Evolutionary conservation across 2,888 invertebrate species (phyloP).

Genomic region (Minunthozetes semirufus): DNA sequence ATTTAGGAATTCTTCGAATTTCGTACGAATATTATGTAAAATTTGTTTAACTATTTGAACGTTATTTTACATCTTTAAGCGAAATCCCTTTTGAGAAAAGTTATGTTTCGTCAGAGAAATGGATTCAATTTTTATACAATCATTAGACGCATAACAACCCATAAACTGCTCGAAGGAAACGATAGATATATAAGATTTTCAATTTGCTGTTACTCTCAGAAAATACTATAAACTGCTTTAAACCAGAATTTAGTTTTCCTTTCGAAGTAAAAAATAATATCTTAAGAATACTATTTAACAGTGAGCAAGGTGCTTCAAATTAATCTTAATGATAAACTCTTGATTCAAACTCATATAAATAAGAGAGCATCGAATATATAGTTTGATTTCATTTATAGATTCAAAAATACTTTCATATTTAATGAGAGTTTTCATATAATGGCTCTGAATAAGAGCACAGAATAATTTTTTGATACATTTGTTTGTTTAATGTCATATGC

Average conservation of each 20-base stretch:
- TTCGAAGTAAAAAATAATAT: no score
- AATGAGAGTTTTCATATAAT: no score
- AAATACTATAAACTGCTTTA: not conserved
- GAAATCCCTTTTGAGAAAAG: slow-evolving; percentile 15
- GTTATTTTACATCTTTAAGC: slow-evolving; percentile 28
- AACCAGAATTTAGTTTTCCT: not conserved
- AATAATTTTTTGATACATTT: no score
- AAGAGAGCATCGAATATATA: no score
- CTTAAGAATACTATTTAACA: no score
- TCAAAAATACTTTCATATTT: no score
- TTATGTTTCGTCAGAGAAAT: slow-evolving; percentile 1
- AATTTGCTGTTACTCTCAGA: slow-evolving; percentile 6
- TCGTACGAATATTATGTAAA: not conserved
- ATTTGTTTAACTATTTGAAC: not conserved
- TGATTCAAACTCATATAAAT: no score
- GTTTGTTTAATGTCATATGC: no score
- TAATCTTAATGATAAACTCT: no score
- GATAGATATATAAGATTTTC: slow-evolving; percentile 9
- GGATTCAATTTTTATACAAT: slow-evolving; percentile 27
- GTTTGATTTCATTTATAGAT: no score
- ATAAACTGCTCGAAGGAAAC: slow-evolving; percentile 2
- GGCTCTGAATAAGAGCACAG: no score
- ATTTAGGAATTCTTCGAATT: not conserved
- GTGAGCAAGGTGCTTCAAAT: no score
- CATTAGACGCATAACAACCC: slow-evolving; percentile 8